Evolutionary conservation across 2,888 invertebrate species (phyloP), one percentile per base, ranked within the genome.

Genomic region (Phortica okadai): DNA sequence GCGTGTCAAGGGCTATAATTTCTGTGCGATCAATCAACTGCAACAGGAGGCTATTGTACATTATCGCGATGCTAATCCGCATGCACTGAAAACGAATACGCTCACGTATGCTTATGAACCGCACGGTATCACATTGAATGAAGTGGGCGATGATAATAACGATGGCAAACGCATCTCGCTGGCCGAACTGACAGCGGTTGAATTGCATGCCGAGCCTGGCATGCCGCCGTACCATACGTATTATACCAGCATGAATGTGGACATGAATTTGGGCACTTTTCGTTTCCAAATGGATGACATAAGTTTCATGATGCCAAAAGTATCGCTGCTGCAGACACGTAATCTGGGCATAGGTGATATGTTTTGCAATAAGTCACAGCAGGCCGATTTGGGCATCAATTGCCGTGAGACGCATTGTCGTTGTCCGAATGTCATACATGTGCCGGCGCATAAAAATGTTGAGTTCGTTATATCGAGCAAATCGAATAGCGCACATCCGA

Each of bases 271-370:
- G 21, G 85, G 86, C 33, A 84, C 84, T 0, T 84, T 85, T 14
- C 83, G 88, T 14, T 90, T 90, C 78, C 89, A 90, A 78, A 88
- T 90, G 80, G 90, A 90, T 56, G 88, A 90, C 80, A 90, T 90
- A 6, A 88, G 84, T 1, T 90, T 90, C 73, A 82, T 78, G 16
- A 82, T 89, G 87, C 90, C 90, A 0, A 81, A 77, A 70, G 76
- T 86, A 73, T 90, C 90, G 0, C 76, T 90, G 64, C 78, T 90
- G 45, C 86, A 90, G 75, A 87, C 90, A 0, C 90, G 90, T 41
- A 90, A 90, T 76, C 80, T 89, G 25, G 86, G 89, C 58, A 86
- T 90, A 16, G 87, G 86, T 0, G 83, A 83, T 45, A 78, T 84
- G 45, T 89, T 90, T 74, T 90, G 90, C 78, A 90, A 90, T 74